Conservation (phyloP, 2,888 invertebrate species). For the Sinodicranocentrus sp. region DNA sequence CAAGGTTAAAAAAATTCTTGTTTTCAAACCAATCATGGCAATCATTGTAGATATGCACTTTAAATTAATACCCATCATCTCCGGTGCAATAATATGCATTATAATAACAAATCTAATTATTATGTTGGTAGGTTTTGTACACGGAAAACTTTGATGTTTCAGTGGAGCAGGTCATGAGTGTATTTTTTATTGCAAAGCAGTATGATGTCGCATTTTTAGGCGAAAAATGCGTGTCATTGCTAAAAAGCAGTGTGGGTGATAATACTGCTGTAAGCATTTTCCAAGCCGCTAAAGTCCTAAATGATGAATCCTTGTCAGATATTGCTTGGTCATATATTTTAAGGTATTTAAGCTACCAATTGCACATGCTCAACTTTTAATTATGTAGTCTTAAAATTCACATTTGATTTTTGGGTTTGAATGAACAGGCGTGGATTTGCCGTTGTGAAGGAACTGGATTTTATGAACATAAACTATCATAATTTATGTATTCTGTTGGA, state of each 20-base stretch:
- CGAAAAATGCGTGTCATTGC: slow-evolving; percentile 68
- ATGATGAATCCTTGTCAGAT: slow-evolving; percentile 69
- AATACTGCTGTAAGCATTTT: slow-evolving; percentile 71
- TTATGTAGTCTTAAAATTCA: too few species aligned
- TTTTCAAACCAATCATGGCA: too few species aligned
- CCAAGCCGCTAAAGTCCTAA: slow-evolving; percentile 71
- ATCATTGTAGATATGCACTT: too few species aligned
- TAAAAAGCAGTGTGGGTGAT: slow-evolving; percentile 72
- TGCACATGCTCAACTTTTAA: not conserved
- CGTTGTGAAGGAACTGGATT: slow-evolving; percentile 71
- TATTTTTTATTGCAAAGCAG: slow-evolving; percentile 71
- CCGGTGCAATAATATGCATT: too few species aligned
- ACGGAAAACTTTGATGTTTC: slow-evolving; percentile 73
- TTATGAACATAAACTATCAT: slow-evolving; percentile 66
- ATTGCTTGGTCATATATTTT: slow-evolving; percentile 70
- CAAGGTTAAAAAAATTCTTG: slow-evolving; percentile 46
- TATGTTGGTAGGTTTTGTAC: slow-evolving; percentile 66
- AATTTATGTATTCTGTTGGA: slow-evolving; percentile 68
- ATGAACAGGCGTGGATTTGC: slow-evolving; percentile 65
- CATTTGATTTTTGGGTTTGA: not conserved
- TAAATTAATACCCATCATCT: too few species aligned
- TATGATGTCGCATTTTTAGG: slow-evolving; percentile 70
- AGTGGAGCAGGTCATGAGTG: slow-evolving; percentile 72
- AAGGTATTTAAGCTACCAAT: slow-evolving; percentile 26
- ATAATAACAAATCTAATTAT: too few species aligned